Evolutionary conservation across 2,113 vertebrate species (phyloP).

Genomic region (cat (Felis catus)): DNA sequence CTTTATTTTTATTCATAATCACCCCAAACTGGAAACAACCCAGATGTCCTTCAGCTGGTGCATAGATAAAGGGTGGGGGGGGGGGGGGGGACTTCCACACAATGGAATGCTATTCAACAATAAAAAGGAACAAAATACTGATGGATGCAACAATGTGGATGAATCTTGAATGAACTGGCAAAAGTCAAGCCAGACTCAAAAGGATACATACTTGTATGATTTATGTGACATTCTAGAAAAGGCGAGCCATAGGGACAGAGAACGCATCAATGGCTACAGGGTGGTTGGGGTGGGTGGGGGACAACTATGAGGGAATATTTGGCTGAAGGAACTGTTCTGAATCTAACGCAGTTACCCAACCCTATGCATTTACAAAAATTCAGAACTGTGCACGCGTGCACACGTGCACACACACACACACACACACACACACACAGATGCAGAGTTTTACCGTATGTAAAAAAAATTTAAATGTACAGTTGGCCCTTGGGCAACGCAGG

Average conservation of each 20-base stretch:
- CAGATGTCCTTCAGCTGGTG: background rate
- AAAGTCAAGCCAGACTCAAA: background rate
- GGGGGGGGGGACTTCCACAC: background rate
- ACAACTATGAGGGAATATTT: background rate
- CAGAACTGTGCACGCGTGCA: background rate
- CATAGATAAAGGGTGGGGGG: background rate
- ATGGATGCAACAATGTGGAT: background rate
- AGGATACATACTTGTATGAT: background rate
- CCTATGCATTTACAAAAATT: background rate
- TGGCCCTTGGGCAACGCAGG: background rate
- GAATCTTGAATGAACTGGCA: background rate
- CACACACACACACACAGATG: rapidly evolving
- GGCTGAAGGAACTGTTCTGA: background rate
- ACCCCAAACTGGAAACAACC: background rate
- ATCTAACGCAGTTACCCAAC: background rate
- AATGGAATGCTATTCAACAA: rapidly evolving
- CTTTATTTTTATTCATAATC: background rate
- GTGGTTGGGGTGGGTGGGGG: background rate
- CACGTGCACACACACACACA: background rate
- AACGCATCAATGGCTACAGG: background rate
- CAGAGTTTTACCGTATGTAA: background rate
- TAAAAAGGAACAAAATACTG: background rate
- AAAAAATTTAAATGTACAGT: background rate
- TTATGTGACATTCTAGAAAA: background rate
- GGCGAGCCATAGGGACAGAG: background rate